Percentiles rank a stretch among this genome's conserved stretches.
phyloP scores from a whole-genome alignment of 2,113 vertebrate species.

The Lepidothrix coronata region DNA sequence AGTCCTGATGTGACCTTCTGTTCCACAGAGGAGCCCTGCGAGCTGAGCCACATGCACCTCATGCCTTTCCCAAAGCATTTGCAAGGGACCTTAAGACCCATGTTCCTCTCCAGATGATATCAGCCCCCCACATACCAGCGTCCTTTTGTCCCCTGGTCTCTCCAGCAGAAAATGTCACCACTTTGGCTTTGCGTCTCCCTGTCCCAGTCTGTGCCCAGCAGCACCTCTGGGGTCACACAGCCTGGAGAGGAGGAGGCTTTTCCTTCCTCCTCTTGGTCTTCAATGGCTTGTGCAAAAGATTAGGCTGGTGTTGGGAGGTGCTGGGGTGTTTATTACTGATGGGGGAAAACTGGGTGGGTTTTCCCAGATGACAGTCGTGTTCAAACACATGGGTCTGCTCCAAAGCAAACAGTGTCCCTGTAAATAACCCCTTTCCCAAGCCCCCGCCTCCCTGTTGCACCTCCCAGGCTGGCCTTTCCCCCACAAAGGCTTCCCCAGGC shows the following conservation, averaged over 20 bases:
- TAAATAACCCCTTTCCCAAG: slow-evolving; percentile 46
- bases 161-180: not conserved
- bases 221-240: not conserved
- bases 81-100: not conserved
- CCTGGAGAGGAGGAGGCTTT: not conserved
- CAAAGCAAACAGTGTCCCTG: slow-evolving; percentile 45
- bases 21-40: not conserved
- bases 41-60: not conserved
- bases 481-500: not conserved
- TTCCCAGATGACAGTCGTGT: not conserved
- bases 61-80: not conserved
- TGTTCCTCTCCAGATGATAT: not conserved
- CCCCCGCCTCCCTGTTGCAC: not conserved
- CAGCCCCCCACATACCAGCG: not conserved
- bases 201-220: not conserved
- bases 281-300: not conserved
- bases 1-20: not conserved
- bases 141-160: not conserved
- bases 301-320: not conserved
- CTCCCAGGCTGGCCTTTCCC: not conserved
- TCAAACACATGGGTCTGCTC: slow-evolving; percentile 33
- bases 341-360: not conserved
- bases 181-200: not conserved
- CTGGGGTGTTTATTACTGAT: not conserved
- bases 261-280: not conserved